Base-by-base conservation (phyloP, 2,113 vertebrate species). In the Xenus cinereus region DNA sequence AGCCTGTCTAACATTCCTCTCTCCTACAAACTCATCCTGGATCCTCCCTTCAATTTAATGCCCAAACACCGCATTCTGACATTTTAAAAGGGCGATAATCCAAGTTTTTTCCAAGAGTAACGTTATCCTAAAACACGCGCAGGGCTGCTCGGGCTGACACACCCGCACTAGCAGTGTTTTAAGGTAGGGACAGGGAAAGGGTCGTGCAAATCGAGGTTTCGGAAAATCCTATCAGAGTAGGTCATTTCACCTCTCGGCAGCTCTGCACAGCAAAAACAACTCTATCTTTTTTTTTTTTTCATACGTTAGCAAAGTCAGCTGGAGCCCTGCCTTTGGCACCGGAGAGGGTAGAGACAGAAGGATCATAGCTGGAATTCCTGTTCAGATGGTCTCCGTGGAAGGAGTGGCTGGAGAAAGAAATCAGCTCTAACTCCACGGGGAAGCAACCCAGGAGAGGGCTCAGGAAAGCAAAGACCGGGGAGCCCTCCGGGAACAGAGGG, bases 351-450 rank as follows among this genome's bases (percentile, higher is more conserved):
- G 71, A 89, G 87, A 78, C 94, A 95, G 87, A 87, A 90, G 89
- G 89, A 95, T 94, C 91, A 82, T 78, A 87, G 93, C 91, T 92
- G 91, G 96, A 96, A 94, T 89, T 94, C 89, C 81, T 93, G 87
- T 22, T 87, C 87, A 9, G 35, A 88, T 57, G 89, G 80, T 64
- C 32, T 67, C 72, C 1, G 26, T 10, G 80, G 28, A 90, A 75
- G 1, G 11, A 81, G 76, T 6, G 80, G 53, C 73, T 48, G 69
- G 77, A 33, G 48, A 71, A 79, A 87, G 22, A n/a, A 85, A 77
- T 10, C 64, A 62, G 64, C 50, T 45, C 68, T 28, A 14, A 37
- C 4, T 93, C 79, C 57, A 6, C 46, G 43, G 66, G 1, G 35
- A 4, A 91, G 37, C 43, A 60, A 8, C 39, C 19, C 3, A 7